Evolutionary conservation across 2,888 invertebrate genomes (phyloP), one percentile per base, ranked within the genome.

Genomic region (Apantesis nais): DNA sequence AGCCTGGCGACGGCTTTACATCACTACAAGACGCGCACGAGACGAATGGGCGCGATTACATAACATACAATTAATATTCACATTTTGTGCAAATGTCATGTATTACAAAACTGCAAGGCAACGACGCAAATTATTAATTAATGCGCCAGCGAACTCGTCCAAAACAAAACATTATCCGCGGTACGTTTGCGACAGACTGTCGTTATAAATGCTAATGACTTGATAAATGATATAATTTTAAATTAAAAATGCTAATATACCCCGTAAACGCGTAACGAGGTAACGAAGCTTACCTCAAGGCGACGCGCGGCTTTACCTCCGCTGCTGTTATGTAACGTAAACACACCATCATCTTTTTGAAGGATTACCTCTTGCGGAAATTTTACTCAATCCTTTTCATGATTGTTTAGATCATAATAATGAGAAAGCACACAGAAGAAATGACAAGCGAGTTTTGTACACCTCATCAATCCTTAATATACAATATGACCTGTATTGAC

Each of bases 141-240:
- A 58, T 62, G 25, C 22, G 8, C 48, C 37, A 48, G 34, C 16
- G 25, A 62, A 34, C 37, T 37, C 34, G n/a, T 39, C 19, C 68
- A 39, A 55, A 62, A 55, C n/a, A 31, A 62, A 70, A n/a, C 62
- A 62, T 70, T 66, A 70, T 34, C 12, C 62, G 39, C 66, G 70
- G 70, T 62, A 62, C 62, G 39, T 29, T 62, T 34, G 12, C 44
- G n/a, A 39, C 29, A 16, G 19, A 31, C 25, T 29, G 31, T 52
- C 66, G 37, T 62, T 66, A 39, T 12, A 62, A 48, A 70, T 70
- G 66, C 1, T 65, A 66, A 66, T 70, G 29, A 11, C n/a, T 62
- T 41, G 55, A 16, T 58, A 41, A 65, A 71, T 68, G 39, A 48
- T 39, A 71, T 71, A 44, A 71, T 60, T 62, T 67, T 63, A 41